These are phyloP conservation scores for Ctenochaetus hawaiiensis DNA, from an alignment of 2,797 vertebrate species.

Conservation along the genomic window DNA sequence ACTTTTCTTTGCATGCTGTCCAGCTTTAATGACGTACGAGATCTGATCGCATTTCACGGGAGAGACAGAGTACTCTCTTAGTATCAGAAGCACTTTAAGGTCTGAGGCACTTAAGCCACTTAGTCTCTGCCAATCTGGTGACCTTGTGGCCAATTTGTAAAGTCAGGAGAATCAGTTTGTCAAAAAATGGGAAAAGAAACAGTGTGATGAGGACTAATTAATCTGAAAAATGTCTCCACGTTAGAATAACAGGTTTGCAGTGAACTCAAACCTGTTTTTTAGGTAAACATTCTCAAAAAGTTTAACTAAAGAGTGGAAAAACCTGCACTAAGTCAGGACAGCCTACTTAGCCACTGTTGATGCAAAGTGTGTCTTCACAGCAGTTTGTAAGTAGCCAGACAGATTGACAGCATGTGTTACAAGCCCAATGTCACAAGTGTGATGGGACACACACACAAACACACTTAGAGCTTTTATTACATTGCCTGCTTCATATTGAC, in stretches of 20 bases:
- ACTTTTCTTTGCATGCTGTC: background rate
- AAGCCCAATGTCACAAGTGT: background rate
- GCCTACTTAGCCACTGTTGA: background rate
- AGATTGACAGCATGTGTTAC: background rate
- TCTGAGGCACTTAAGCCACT: conserved; percentile 26
- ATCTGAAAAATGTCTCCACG: background rate
- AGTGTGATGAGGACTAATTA: background rate
- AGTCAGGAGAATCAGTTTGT: background rate
- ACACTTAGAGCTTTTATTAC: background rate
- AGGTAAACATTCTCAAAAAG: no score
- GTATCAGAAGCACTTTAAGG: conserved; percentile 13
- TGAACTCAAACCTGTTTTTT: no score
- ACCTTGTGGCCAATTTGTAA: background rate
- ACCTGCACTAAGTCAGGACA: background rate
- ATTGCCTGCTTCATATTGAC: no score
- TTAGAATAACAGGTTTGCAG: background rate
- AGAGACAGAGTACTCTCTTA: conserved; percentile 35
- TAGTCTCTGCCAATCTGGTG: background rate
- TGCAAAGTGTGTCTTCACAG: background rate
- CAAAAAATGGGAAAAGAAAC: background rate
- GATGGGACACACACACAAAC: background rate
- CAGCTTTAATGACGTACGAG: conserved; percentile 29
- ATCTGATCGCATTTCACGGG: conserved; percentile 60
- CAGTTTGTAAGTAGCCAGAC: background rate
- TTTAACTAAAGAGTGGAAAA: no score